These are phyloP conservation scores for Thecocarcelia acutangulata DNA, from an alignment of 2,888 invertebrate genomes.

Conservation along the genomic window DNA sequence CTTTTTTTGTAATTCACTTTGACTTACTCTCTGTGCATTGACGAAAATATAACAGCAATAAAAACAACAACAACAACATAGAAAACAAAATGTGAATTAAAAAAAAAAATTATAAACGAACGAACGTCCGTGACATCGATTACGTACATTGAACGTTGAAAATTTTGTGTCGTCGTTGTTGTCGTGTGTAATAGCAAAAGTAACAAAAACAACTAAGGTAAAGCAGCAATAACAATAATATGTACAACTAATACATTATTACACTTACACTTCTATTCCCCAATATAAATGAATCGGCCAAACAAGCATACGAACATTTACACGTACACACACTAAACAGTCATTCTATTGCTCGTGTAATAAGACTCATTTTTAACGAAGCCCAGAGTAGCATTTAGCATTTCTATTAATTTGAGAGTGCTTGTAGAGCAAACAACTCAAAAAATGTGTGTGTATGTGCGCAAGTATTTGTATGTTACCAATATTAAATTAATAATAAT, in stretches of 20 bases:
- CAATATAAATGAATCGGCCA: conserved; percentile 21
- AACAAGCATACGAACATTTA: conserved; percentile 5
- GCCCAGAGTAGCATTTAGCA: conserved; percentile 44
- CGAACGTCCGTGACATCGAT: conserved; percentile 70
- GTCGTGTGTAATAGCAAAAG: conserved; percentile 63
- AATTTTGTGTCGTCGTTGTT: conserved; percentile 70
- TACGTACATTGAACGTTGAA: conserved; percentile 71
- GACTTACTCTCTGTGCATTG: conserved; percentile 60
- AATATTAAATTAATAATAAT: conserved; percentile 40
- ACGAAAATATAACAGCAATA: conserved; percentile 58
- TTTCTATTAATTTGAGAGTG: conserved; percentile 26
- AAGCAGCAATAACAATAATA: conserved; percentile 56
- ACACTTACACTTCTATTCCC: conserved; percentile 54
- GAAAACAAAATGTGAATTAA: conserved; percentile 59
- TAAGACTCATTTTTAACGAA: conserved; percentile 40
- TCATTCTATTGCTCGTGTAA: conserved; percentile 27
- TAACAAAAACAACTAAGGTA: conserved; percentile 51
- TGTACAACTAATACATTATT: conserved; percentile 60
- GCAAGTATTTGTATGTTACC: conserved; percentile 38
- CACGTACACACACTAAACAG: neutral
- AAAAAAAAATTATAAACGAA: conserved; percentile 63
- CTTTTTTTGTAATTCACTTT: conserved; percentile 47
- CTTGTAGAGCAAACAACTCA: conserved; percentile 2
- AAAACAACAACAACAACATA: conserved; percentile 39
- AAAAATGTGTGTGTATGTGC: neutral